phyloP scores from a whole-genome alignment of 1,140 invertebrate species.

The Solenopsis invicta region DNA sequence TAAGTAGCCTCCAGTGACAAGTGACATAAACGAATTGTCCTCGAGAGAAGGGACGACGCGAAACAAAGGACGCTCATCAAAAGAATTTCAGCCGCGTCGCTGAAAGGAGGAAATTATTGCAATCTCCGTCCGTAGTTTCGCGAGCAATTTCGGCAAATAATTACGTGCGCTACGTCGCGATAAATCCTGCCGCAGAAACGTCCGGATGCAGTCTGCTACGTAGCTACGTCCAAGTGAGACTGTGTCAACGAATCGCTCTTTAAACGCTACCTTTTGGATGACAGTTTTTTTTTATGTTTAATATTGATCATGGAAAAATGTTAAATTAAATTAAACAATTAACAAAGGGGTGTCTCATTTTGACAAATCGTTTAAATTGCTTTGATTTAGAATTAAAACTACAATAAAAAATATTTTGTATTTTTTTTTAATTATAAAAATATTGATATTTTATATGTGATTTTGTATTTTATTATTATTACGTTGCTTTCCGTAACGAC shows the following conservation, averaged over 20 bases:
- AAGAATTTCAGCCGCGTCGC: slow-evolving; percentile 16
- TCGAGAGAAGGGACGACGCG: not conserved
- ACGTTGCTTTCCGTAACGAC: not conserved
- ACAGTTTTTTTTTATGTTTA: not conserved
- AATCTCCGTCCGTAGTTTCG: slow-evolving; percentile 50
- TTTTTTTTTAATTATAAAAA: not conserved
- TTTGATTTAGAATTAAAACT: not conserved
- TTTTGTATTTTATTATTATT: not conserved
- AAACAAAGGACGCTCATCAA: slow-evolving; percentile 60
- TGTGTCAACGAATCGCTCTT: slow-evolving; percentile 3
- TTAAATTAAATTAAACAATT: not conserved
- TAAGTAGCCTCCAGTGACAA: slow-evolving; percentile 37
- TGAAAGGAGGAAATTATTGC: slow-evolving; percentile 58
- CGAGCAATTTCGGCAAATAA: slow-evolving; percentile 57
- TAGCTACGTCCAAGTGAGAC: not conserved
- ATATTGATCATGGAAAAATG: not conserved
- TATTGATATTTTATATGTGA: not conserved
- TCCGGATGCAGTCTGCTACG: not conserved
- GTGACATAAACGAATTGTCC: slow-evolving; percentile 53
- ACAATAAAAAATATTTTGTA: not conserved
- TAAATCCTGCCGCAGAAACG: slow-evolving; percentile 31
- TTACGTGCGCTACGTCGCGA: slow-evolving; percentile 33
- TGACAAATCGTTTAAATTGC: not conserved
- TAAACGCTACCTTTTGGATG: not conserved
- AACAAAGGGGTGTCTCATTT: not conserved